Conservation (phyloP, 2,113 vertebrate genomes). For the Myiopsitta monachus region DNA sequence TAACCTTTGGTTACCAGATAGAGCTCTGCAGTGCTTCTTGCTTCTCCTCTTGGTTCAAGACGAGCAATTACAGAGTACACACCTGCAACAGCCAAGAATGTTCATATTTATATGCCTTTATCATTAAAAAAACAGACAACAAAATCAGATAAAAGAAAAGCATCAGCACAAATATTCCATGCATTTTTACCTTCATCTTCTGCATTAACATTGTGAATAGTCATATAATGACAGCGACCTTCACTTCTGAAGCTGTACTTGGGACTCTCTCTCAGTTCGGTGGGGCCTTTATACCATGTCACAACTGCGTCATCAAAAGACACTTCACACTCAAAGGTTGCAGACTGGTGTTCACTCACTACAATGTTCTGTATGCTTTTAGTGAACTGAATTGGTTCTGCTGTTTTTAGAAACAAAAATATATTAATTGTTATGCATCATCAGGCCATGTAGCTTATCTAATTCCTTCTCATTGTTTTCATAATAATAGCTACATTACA, state of each 20-base stretch:
- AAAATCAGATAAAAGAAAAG: not conserved
- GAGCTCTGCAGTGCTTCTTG: constrained; percentile 89
- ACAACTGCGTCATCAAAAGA: constrained; percentile 97
- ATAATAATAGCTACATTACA: not conserved
- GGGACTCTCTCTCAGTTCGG: constrained; percentile 89
- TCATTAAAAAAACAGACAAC: not conserved
- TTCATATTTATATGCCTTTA: not conserved
- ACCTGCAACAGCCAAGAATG: constrained; percentile 76
- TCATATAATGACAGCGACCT: constrained; percentile 97
- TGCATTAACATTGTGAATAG: constrained; percentile 92
- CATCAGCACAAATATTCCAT: not conserved
- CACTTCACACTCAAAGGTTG: constrained; percentile 96
- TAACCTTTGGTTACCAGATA: constrained; percentile 91
- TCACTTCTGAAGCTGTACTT: constrained; percentile 97
- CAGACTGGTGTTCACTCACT: constrained; percentile 93
- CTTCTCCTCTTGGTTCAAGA: constrained; percentile 88
- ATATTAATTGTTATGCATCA: not conserved
- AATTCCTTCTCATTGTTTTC: not conserved
- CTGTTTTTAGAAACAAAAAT: constrained; percentile 74
- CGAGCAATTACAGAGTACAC: constrained; percentile 98
- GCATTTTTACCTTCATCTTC: constrained; percentile 93
- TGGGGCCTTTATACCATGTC: constrained; percentile 97
- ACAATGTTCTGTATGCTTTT: constrained; percentile 98
- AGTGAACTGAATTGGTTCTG: constrained; percentile 98
- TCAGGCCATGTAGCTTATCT: not conserved